Percentiles rank a stretch among this genome's conserved stretches.
These are phyloP conservation scores for Lagopus leucura DNA, from an alignment of 2,113 vertebrate species.

Conservation along the genomic window DNA sequence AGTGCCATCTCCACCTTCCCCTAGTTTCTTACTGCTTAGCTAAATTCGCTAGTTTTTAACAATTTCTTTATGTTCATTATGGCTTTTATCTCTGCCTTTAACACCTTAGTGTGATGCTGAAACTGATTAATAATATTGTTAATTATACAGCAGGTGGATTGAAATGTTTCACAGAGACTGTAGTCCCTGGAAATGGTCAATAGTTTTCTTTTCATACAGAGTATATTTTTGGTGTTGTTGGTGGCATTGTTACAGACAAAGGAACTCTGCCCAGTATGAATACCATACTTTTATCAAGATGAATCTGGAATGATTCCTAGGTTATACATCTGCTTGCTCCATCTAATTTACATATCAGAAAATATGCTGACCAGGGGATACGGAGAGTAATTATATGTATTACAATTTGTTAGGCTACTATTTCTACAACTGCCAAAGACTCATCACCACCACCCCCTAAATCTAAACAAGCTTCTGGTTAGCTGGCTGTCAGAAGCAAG, in stretches of 20 bases:
- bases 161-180: conserved; percentile 16
- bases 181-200: conserved; percentile 37
- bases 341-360: conserved; percentile 76
- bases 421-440: conserved; percentile 74
- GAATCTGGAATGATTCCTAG: conserved; percentile 74
- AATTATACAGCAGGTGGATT: conserved; percentile 11
- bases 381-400: conserved; percentile 73
- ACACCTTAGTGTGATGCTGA: background rate
- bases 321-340: conserved; percentile 74
- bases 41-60: background rate
- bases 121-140: background rate
- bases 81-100: background rate
- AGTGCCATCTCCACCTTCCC: background rate
- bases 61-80: background rate
- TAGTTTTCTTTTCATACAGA: conserved; percentile 62
- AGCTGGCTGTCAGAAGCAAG: conserved; percentile 66
- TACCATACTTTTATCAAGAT: conserved; percentile 74
- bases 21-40: background rate
- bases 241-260: conserved; percentile 60
- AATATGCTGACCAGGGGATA: conserved; percentile 74
- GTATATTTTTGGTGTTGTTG: conserved; percentile 40
- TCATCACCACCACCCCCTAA: conserved; percentile 69
- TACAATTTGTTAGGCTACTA: conserved; percentile 75
- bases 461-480: conserved; percentile 71
- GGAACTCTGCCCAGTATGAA: conserved; percentile 58